Evolutionary conservation across 2,797 vertebrate species (phyloP).

Genomic region (Rhincodon typus): DNA sequence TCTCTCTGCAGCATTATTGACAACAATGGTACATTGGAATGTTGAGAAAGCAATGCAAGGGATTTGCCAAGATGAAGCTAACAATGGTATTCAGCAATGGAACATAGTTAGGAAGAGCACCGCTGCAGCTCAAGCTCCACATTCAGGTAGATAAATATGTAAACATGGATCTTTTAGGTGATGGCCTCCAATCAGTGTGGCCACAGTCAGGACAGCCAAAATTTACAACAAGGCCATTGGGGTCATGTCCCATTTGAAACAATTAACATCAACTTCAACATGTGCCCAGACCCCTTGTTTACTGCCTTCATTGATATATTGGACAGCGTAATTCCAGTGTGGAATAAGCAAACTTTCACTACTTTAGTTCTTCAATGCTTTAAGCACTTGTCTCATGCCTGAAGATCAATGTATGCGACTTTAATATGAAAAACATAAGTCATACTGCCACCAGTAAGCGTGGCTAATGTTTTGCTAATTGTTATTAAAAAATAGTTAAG

Average conservation of each 20-base stretch:
- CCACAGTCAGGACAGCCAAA: background rate
- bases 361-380: background rate
- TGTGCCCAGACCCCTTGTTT: background rate
- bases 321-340: background rate
- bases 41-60: background rate
- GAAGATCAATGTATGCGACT: background rate
- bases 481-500: background rate
- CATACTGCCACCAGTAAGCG: background rate
- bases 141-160: background rate
- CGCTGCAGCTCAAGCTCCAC: background rate
- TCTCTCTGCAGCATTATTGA: background rate
- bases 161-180: background rate
- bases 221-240: background rate
- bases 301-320: background rate
- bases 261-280: background rate
- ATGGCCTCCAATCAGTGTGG: background rate
- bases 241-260: too few relatives aligned
- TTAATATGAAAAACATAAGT: background rate
- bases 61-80: background rate
- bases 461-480: background rate
- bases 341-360: background rate
- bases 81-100: background rate
- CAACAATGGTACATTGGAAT: background rate
- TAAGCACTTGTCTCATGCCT: background rate
- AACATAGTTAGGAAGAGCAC: background rate